Evolutionary conservation across 23 tunicate genomes (phyloP), one percentile per base, ranked within the genome.

Genomic region (Corella eumyota): DNA sequence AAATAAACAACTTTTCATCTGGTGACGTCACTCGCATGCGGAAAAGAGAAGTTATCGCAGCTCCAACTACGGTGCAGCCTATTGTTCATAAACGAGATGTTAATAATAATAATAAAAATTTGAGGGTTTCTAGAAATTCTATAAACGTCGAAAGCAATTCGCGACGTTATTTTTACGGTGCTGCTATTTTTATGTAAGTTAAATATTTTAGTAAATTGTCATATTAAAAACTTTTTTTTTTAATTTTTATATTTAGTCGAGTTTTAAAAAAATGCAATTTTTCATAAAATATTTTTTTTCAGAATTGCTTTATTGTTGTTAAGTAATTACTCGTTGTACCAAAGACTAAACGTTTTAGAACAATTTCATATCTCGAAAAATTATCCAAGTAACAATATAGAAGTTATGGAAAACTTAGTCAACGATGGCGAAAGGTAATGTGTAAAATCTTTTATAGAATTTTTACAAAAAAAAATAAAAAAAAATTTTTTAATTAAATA

Each of bases 261-360:
- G 57, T 6, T 11, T 51, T 11, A 19, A 25, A 11, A 25, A 25
- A 27, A 19, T n/a, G n/a, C n/a, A n/a, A n/a, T n/a, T n/a, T n/a
- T n/a, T n/a, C n/a, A n/a, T n/a, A n/a, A n/a, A n/a, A n/a, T n/a
- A n/a, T n/a, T n/a, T n/a, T n/a, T n/a, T n/a, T n/a, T n/a, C 63
- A 84, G 94, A 56, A 37, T 84, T 52, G 30, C 64, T 26, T 30
- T 84, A 36, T 32, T 84, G 36, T 25, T 84, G 49, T 75, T 70
- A 65, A 84, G 82, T 62, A 75, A 84, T 62, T 84, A 84, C 38
- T 34, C 75, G 29, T 62, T 84, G 94, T 74, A 75, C 68, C 67
- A 50, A n/a, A 66, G 94, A 36, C 29, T 84, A 19, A 47, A 27
- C 19, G 28, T 69, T 13, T 52, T 84, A 1, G 94, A 84, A 63